Conservation (phyloP, 2,888 invertebrate genomes). For the Patella ulyssiponensis region DNA sequence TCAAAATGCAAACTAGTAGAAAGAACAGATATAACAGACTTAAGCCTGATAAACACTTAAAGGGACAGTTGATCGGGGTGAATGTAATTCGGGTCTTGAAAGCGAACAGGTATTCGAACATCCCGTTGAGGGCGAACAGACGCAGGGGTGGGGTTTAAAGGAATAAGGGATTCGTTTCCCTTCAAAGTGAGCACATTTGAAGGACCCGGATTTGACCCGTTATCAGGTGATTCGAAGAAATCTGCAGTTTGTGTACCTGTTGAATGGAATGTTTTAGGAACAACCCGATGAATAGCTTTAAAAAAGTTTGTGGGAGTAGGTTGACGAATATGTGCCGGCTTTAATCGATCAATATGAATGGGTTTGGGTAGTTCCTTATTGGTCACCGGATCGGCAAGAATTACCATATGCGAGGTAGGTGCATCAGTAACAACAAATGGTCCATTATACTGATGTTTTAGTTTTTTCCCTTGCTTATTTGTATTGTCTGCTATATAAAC, state of each 20-base stretch:
- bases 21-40: too few species aligned
- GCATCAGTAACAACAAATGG: constrained; percentile 4
- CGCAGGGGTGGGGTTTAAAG: too few species aligned
- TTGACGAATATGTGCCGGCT: constrained; percentile 13
- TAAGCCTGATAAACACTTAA: too few species aligned
- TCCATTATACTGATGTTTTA: constrained; percentile 1
- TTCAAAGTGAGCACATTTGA: too few species aligned
- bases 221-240: neutral
- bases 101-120: neutral
- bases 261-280: neutral
- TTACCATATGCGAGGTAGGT: constrained; percentile 4
- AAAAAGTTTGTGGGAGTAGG: constrained; percentile 1
- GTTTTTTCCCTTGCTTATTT: constrained; percentile 10
- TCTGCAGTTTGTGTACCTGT: neutral
- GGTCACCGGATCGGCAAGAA: neutral
- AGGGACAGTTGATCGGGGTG: too few species aligned
- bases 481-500: constrained; percentile 7
- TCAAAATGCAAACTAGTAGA: too few species aligned
- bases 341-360: constrained; percentile 14
- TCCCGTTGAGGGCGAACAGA: neutral
- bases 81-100: neutral
- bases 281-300: neutral
- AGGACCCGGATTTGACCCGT: too few species aligned
- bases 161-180: too few species aligned
- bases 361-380: neutral